These are phyloP conservation scores for Lottia gigantea DNA, from an alignment of 2,888 invertebrate genomes.

Conservation along the genomic window DNA sequence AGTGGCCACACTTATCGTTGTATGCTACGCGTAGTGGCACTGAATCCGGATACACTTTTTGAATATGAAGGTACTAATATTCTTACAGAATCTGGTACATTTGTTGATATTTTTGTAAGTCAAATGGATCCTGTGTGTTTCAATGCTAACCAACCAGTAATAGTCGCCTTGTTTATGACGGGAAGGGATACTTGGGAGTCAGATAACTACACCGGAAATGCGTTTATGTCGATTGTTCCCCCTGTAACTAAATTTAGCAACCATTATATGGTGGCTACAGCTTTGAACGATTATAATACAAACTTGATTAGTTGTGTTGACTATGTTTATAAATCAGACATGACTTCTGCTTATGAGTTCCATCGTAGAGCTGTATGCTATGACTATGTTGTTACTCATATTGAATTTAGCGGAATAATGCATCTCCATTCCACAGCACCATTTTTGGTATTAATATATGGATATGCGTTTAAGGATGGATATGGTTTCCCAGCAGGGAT, in stretches of 20 bases:
- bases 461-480: not conserved
- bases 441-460: not conserved
- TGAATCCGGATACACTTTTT: not conserved
- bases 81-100: not conserved
- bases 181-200: not conserved
- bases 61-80: not conserved
- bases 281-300: no score
- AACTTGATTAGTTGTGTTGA: no score
- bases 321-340: no score
- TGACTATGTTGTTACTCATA: no score
- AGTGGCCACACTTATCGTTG: not conserved
- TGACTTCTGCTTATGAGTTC: no score
- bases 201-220: not conserved
- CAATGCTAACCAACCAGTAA: not conserved
- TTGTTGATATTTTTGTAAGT: not conserved
- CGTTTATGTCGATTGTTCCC: not conserved
- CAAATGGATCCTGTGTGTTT: not conserved
- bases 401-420: no score
- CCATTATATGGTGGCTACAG: no score
- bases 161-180: not conserved
- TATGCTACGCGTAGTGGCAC: not conserved
- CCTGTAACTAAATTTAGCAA: not conserved
- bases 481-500: slow-evolving; percentile 1
- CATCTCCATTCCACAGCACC: no score
- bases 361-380: no score